Conservation (phyloP, 1,140 invertebrate genomes). For the Melipona quadrifasciata region DNA sequence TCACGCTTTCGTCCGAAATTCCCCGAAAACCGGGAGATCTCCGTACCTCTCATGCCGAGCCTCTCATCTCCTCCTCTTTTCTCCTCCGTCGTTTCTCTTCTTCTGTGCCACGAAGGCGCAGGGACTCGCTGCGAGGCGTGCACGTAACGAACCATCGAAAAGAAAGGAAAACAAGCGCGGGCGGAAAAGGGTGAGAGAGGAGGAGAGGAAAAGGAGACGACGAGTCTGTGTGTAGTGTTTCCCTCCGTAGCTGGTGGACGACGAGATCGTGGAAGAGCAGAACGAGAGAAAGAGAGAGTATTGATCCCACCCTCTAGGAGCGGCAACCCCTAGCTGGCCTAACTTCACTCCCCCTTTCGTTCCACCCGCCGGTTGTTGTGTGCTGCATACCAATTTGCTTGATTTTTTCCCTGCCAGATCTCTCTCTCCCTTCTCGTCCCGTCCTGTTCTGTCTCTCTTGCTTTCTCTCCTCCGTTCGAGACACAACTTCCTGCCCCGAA, state of each 20-base stretch:
- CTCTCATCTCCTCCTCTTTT: neutral
- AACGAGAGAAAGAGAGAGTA: conserved; percentile 78
- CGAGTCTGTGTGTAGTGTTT: conserved; percentile 26
- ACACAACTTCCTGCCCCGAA: conserved; percentile 35
- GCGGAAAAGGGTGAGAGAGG: neutral
- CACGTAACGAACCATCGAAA: conserved; percentile 43
- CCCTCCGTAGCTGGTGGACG: conserved; percentile 15
- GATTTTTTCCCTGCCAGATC: conserved; percentile 74
- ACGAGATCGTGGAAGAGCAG: conserved; percentile 71
- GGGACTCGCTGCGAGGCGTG: conserved; percentile 53
- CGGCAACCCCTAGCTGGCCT: conserved; percentile 78
- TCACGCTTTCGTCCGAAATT: neutral
- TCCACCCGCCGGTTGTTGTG: conserved; percentile 79
- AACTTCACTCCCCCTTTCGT: conserved; percentile 73
- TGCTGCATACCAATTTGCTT: conserved; percentile 82
- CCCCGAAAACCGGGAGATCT: no score
- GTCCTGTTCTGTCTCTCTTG: conserved; percentile 70
- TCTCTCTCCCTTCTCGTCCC: conserved; percentile 46
- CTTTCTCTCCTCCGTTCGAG: conserved; percentile 57
- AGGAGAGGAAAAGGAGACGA: conserved; percentile 22
- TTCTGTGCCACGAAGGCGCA: no score
- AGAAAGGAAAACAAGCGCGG: conserved; percentile 33
- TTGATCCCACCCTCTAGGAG: conserved; percentile 78
- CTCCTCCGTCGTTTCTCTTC: neutral
- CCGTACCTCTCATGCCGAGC: neutral